Evolutionary conservation across 1,140 invertebrate species (phyloP), one percentile per base, ranked within the genome.

Genomic region (Ceratosolen fusciceps): DNA sequence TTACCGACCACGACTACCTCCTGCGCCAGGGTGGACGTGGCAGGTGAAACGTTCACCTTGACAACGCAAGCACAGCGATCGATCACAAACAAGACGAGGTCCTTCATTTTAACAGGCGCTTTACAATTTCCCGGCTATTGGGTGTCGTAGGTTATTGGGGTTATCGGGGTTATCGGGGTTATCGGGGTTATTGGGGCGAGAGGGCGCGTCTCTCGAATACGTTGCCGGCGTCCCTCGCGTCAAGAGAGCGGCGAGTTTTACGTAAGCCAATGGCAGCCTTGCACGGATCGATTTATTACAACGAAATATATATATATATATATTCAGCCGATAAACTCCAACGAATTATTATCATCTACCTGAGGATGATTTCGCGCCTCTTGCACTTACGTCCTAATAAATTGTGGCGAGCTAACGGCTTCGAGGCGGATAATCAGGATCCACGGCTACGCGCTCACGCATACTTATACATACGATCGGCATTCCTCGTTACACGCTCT

Each of bases 381-480:
- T 39, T 65, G 10, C 52, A 19, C 39, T 60, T 52, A 43, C 76
- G 74, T 71, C 74, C 79, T 82, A 78, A 82, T 82, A 80, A 82
- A 82, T 82, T 79, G 78, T 65, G 65, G 71, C 37, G 26, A 26
- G 39, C 24, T 26, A 68, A 43, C 12, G 65, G 24, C n/a, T 29
- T 10, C n/a, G 9, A 68, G 19, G n/a, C 65, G 37, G 65, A 43
- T 68, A 68, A 68, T 68, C 65, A 43, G 65, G 21, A 68, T 2
- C 8, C 39, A 4, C 21, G 24, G 21, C 21, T 58, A 5, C 24
- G 62, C 47, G 10, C n/a, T 52, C 26, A 52, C 37, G 21, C 54
- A 39, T n/a, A 31, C 56, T 54, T 39, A 68, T 10, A n/a, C n/a
- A 77, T 31, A 70, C n/a, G 29, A 54, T 14, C 74, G 21, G 65